phyloP scores from a whole-genome alignment of 2,113 vertebrate genomes.

The Sinosuthora webbiana region DNA sequence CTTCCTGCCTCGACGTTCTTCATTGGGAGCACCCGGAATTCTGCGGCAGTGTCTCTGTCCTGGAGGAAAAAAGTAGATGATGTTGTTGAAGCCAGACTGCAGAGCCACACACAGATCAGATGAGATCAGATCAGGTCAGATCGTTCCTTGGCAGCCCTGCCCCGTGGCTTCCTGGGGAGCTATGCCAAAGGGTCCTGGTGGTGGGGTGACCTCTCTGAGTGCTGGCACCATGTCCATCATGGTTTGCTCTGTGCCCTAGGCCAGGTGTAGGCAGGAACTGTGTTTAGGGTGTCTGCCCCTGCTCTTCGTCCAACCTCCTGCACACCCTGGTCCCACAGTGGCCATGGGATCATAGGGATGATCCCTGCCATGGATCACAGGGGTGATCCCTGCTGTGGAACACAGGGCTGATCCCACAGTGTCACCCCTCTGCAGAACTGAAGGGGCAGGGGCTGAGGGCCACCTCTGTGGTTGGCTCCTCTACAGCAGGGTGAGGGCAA shows the following conservation, averaged over 20 bases:
- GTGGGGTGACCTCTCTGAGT: background rate
- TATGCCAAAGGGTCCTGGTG: background rate
- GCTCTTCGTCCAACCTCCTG: background rate
- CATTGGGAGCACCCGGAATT: background rate
- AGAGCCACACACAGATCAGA: accelerated
- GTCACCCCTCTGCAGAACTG: background rate
- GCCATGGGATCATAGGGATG: background rate
- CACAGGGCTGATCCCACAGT: background rate
- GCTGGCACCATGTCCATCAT: accelerated
- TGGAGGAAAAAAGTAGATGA: background rate
- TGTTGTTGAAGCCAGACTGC: background rate
- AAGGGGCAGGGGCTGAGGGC: background rate
- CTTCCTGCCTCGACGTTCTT: background rate
- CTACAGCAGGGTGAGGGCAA: accelerated
- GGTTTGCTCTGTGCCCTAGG: background rate
- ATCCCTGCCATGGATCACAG: background rate
- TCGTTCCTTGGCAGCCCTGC: background rate
- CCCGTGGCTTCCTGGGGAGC: accelerated
- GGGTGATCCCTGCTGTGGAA: background rate
- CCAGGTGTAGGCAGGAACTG: background rate
- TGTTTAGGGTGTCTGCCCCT: background rate
- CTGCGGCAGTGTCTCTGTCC: accelerated
- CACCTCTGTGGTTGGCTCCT: accelerated
- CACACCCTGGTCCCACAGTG: accelerated
- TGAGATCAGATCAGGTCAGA: background rate